Base-by-base conservation (phyloP, 2,797 vertebrate genomes). In the Intellagama lesueurii region DNA sequence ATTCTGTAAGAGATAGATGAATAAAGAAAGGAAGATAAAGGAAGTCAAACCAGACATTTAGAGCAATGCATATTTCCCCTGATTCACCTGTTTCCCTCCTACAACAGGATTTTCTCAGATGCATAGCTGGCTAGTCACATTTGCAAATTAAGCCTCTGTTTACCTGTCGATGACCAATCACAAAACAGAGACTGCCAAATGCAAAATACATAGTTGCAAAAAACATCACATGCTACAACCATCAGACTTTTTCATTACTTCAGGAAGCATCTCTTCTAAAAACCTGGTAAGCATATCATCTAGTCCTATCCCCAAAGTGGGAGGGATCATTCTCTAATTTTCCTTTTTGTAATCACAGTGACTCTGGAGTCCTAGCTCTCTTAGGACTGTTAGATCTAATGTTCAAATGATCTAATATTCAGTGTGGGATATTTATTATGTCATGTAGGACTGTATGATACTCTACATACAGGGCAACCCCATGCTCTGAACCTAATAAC, bases 1-100 rank as follows among this genome's bases (percentile, higher is more conserved):
- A 99, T 94, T 99, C 99, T 97, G 98, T 78, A 95, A 95, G 87
- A 95, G 96, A 96, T 96, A 90, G 96, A 95, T 96, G 49, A 89
- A 30, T 64, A 96, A 49, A 94, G 6, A 81, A 19, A 82, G 30
- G 44, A 56, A 96, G 66, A 94, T 6, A 83, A 12, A 84, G 26
- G 60, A 7, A 85, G 7, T 64, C 60, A 22, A 64, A 64, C 60
- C 60, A 64, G 60, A 22, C 60, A 64, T 22, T 22, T 64, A 64
- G 60, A 6, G 60, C 60, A 64, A 64, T 19, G 19, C 60, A 64
- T 64, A 19, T 64, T 22, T 64, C 60, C 19, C 16, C 19, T 64
- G 16, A 64, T 64, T 64, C 5, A 64, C 16, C 19, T 22, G 19
- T 22, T 22, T 19, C 60, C 19, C 19, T 64, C 19, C 60, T 64